phyloP scores from a whole-genome alignment of 2,113 vertebrate genomes.

The Conger conger region DNA sequence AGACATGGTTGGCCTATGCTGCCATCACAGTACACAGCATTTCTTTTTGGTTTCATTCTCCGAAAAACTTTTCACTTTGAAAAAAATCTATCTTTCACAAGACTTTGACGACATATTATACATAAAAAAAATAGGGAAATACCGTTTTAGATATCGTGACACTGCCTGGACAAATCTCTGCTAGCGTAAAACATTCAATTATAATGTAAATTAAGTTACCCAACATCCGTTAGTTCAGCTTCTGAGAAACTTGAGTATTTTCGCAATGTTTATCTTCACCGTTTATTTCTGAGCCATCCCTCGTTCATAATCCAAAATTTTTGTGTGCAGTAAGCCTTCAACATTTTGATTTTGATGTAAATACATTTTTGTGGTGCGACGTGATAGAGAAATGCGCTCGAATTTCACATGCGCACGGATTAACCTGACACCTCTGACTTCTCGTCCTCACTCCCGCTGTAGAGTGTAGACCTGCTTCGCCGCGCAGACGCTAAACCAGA shows the following conservation, averaged over 20 bases:
- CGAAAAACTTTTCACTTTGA: neutral
- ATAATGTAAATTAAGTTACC: neutral
- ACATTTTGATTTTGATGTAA: too few relatives aligned
- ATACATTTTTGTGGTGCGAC: neutral
- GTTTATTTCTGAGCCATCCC: too few relatives aligned
- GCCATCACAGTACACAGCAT: neutral
- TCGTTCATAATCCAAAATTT: too few relatives aligned
- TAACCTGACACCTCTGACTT: neutral
- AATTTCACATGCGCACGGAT: neutral
- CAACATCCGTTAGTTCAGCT: neutral
- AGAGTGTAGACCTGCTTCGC: neutral
- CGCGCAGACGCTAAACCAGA: neutral
- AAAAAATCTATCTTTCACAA: neutral
- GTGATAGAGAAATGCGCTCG: neutral
- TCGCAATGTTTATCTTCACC: too few relatives aligned
- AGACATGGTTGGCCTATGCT: too few relatives aligned
- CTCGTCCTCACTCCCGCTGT: neutral
- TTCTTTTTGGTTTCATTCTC: neutral
- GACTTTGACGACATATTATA: neutral
- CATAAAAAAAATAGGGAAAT: too few relatives aligned
- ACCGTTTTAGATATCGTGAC: too few relatives aligned
- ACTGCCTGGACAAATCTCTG: too few relatives aligned
- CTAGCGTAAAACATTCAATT: too few relatives aligned
- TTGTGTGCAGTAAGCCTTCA: too few relatives aligned
- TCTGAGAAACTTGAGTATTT: too few relatives aligned